Percentiles rank a stretch among this genome's conserved stretches.
Evolutionary conservation across 2,113 vertebrate species (phyloP).

Genomic region (Orycteropus afer): DNA sequence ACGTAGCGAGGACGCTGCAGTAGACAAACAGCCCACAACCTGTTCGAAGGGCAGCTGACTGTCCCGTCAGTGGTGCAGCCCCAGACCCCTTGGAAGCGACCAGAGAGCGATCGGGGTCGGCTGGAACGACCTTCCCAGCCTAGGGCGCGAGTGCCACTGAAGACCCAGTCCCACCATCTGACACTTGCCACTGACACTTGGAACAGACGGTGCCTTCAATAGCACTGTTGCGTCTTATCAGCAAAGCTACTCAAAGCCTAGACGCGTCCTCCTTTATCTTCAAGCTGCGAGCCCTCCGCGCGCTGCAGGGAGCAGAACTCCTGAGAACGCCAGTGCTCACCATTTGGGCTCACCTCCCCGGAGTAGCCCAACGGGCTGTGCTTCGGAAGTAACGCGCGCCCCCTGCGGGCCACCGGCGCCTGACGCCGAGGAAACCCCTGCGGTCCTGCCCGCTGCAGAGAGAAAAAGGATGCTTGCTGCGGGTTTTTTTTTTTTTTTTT

Average conservation of each 20-base stretch:
- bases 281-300: background rate
- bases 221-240: background rate
- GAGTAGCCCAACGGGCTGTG: accelerated
- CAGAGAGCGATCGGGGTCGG: accelerated
- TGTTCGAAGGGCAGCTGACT: background rate
- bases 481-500: too few species aligned
- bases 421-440: accelerated
- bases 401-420: constrained; percentile 8
- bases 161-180: background rate
- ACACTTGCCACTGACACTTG: background rate
- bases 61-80: background rate
- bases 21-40: background rate
- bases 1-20: background rate
- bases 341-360: background rate
- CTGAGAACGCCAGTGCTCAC: background rate
- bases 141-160: background rate
- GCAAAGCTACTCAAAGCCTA: background rate
- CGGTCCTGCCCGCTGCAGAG: background rate
- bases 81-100: background rate
- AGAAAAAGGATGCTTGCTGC: background rate
- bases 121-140: accelerated
- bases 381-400: background rate
- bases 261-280: background rate
- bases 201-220: background rate
- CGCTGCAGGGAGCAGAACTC: background rate